Evolutionary conservation across 2,888 invertebrate genomes (phyloP).

Genomic region (Stenotaenia linearis): DNA sequence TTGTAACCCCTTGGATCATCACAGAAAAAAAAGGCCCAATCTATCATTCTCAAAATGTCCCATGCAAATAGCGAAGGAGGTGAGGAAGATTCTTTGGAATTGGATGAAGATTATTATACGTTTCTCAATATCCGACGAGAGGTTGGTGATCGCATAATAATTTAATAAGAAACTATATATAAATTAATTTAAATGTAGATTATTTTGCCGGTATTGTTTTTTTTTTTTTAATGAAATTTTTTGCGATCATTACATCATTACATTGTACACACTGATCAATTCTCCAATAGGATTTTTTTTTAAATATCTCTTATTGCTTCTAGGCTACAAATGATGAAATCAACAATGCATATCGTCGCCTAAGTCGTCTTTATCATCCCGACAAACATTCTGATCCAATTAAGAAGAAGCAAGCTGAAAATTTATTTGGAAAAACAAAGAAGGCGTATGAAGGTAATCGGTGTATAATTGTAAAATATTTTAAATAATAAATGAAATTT

Average conservation of each 20-base stretch:
- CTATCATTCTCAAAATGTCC: conserved; percentile 30
- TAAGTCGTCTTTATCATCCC: conserved; percentile 91
- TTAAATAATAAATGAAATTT: conserved; percentile 31
- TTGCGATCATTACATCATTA: too few species aligned
- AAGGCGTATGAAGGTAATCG: conserved; percentile 84
- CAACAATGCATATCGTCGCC: conserved; percentile 80
- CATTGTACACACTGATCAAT: too few species aligned
- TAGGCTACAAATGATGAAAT: conserved; percentile 92
- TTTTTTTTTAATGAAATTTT: too few species aligned
- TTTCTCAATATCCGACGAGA: conserved; percentile 77
- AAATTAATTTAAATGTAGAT: neutral
- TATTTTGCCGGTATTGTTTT: neutral
- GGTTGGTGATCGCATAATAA: conserved; percentile 50
- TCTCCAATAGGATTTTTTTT: neutral
- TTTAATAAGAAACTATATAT: too few species aligned
- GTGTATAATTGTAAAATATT: too few species aligned
- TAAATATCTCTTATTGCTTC: conserved; percentile 39
- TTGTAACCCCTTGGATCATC: neutral
- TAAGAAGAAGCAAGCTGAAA: conserved; percentile 81
- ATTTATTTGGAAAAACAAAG: conserved; percentile 86
- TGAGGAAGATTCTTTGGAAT: conserved; percentile 10
- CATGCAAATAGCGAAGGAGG: conserved; percentile 18
- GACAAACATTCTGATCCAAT: conserved; percentile 85
- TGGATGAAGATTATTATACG: conserved; percentile 73
- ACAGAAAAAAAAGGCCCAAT: neutral